Evolutionary conservation across 2,113 vertebrate species (phyloP).

Genomic region (Collichthys lucidus): DNA sequence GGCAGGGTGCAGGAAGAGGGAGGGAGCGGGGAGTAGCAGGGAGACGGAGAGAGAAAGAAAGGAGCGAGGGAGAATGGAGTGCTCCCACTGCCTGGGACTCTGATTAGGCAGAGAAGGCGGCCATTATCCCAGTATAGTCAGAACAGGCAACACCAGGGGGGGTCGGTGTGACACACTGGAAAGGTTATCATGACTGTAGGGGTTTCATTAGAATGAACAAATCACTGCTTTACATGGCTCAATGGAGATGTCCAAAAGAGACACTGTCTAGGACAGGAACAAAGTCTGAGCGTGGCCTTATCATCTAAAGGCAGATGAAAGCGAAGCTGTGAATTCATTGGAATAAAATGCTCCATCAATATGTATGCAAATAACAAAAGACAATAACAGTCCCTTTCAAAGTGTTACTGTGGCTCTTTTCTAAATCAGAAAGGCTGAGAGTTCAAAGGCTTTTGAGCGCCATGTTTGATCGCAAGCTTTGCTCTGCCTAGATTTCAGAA

Average conservation of each 20-base stretch:
- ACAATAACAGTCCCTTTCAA: conserved; percentile 57
- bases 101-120: conserved; percentile 74
- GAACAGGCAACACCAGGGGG: conserved; percentile 66
- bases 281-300: conserved; percentile 64
- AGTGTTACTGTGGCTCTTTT: conserved; percentile 43
- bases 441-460: conserved; percentile 65
- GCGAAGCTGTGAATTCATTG: conserved; percentile 55
- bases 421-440: conserved; percentile 35
- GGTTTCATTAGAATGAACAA: conserved; percentile 80
- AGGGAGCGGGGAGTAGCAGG: conserved; percentile 37
- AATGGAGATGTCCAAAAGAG: conserved; percentile 74
- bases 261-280: conserved; percentile 54
- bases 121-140: conserved; percentile 75
- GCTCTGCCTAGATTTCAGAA: conserved; percentile 1
- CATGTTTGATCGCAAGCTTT: conserved; percentile 39
- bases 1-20: conserved; percentile 65
- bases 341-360: conserved; percentile 66
- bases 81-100: conserved; percentile 60
- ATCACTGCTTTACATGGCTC: conserved; percentile 77
- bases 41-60: conserved; percentile 32
- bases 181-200: conserved; percentile 80
- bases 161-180: conserved; percentile 72
- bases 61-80: conserved; percentile 53
- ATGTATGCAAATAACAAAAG: conserved; percentile 66
- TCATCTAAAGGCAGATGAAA: conserved; percentile 69